Evolutionary conservation across 2,888 invertebrate genomes (phyloP).

Genomic region (Acrobasis suavella): DNA sequence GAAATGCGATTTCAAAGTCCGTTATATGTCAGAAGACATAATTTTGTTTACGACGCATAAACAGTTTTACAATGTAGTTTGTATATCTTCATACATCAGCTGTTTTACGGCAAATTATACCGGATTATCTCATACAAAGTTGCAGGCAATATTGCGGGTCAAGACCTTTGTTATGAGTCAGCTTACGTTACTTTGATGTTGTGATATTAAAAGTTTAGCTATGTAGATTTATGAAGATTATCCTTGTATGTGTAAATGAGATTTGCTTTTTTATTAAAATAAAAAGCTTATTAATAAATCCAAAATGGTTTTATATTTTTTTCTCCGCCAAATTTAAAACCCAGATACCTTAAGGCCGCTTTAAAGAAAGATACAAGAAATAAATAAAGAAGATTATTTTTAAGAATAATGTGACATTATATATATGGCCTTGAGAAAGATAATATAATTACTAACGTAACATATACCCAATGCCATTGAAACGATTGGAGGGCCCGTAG

Average conservation of each 20-base stretch:
- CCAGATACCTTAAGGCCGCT: no score
- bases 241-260: neutral
- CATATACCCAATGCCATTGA: no score
- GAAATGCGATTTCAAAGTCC: conserved; percentile 14
- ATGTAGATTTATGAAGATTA: neutral
- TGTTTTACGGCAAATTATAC: conserved; percentile 19
- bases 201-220: conserved; percentile 16
- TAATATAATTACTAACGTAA: no score
- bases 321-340: no score
- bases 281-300: neutral
- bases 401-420: no score
- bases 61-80: conserved; percentile 19
- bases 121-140: conserved; percentile 17
- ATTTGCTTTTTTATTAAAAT: neutral
- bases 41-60: conserved; percentile 18
- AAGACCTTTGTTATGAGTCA: conserved; percentile 16
- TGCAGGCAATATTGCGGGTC: conserved; percentile 19
- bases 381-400: no score
- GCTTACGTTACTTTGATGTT: conserved; percentile 13
- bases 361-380: no score
- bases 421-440: no score
- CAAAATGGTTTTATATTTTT: no score
- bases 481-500: no score
- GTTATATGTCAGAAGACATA: conserved; percentile 13
- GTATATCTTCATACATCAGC: conserved; percentile 16